A percentile compares a stretch with the other conserved stretches of the same genome.
These are phyloP conservation scores for Onychorhynchus coronatus DNA, from an alignment of 2,113 vertebrate species.

Conservation along the genomic window DNA sequence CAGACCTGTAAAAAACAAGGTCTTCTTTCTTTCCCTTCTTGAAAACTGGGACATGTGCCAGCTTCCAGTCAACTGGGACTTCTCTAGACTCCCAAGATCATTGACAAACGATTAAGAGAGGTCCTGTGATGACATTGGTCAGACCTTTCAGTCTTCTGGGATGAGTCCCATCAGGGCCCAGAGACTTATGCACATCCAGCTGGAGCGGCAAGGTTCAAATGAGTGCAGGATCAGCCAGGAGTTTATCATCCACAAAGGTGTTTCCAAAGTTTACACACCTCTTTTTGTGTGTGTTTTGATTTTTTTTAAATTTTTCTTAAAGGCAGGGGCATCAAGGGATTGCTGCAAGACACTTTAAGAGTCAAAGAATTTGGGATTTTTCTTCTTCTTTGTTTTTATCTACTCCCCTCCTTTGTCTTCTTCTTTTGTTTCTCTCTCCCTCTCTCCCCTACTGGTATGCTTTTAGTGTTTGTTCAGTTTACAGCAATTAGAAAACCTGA, in stretches of 20 bases:
- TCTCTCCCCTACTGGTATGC: neutral
- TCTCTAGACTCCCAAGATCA: neutral
- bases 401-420: neutral
- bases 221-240: neutral
- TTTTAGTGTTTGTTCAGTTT: neutral
- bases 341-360: neutral
- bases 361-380: neutral
- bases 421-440: neutral
- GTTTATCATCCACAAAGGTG: neutral
- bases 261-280: neutral
- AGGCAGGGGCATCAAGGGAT: neutral
- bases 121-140: accelerated
- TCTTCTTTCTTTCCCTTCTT: neutral
- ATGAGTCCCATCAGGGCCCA: neutral
- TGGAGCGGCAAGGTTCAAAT: neutral
- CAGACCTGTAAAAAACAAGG: neutral
- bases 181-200: neutral
- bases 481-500: neutral
- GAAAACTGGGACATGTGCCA: neutral
- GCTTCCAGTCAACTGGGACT: neutral
- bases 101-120: neutral
- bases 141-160: neutral
- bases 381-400: neutral
- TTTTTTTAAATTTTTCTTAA: neutral
- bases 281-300: neutral